Percentiles rank a stretch among this genome's conserved stretches.
phyloP scores from a whole-genome alignment of 1,140 invertebrate species.

The Eurytemora carolleeae region DNA sequence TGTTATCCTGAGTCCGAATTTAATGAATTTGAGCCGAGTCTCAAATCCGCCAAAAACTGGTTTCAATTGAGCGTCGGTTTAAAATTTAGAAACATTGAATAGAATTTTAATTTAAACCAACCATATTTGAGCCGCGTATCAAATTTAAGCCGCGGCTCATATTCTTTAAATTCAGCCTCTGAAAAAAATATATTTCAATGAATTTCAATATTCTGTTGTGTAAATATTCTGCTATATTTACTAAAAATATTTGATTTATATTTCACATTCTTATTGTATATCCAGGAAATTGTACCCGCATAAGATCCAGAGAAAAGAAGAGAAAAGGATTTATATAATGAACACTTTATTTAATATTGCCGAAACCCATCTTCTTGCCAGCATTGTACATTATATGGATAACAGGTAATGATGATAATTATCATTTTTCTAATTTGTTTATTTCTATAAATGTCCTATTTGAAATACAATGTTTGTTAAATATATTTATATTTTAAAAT shows the following conservation, averaged over 20 bases:
- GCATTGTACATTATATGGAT: conserved; percentile 84
- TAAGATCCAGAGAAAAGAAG: conserved; percentile 85
- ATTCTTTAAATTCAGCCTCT: too few relatives aligned
- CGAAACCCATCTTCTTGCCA: conserved; percentile 86
- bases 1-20: background rate
- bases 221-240: background rate
- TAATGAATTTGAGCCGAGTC: too few relatives aligned
- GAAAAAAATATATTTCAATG: too few relatives aligned
- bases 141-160: too few relatives aligned
- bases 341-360: conserved; percentile 96
- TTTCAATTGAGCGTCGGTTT: too few relatives aligned
- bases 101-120: conserved; percentile 3
- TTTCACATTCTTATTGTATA: conserved; percentile 30
- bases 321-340: conserved; percentile 77
- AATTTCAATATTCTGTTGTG: background rate
- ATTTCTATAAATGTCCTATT: too few relatives aligned
- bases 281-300: conserved; percentile 95
- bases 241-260: conserved; percentile 1
- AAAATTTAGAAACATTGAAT: background rate
- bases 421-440: too few relatives aligned
- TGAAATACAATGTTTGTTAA: too few relatives aligned
- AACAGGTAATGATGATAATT: too few relatives aligned
- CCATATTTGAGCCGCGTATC: too few relatives aligned
- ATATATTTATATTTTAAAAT: too few relatives aligned
- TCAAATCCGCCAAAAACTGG: too few relatives aligned